Base-by-base conservation (phyloP, 2,888 invertebrate genomes). In the Trachelus troglodyta region DNA sequence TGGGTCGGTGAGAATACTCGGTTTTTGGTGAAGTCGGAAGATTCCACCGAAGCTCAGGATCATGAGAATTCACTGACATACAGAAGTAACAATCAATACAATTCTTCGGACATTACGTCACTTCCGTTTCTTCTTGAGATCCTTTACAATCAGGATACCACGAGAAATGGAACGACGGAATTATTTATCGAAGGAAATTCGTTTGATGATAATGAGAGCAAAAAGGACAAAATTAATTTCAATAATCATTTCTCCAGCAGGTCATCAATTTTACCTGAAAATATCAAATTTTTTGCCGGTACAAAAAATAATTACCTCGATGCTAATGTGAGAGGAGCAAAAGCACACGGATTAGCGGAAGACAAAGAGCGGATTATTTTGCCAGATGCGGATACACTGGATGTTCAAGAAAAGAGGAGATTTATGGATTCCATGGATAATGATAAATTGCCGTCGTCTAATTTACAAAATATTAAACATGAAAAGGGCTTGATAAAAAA, bases 141-240 rank as follows among this genome's bases (percentile, higher is more conserved):
- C 56, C 56, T 56, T 56, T 56, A 56, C 23, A 56, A 6, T 56
- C 56, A 74, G 37, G 79, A 79, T n/a, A 81, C 81, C 12, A 79
- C 78, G 33, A 79, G 33, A 40, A 81, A 79, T 34, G 74, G 78
- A 35, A 34, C 77, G 74, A 73, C 76, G 11, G 73, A 69, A 74
- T 69, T 69, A n/a, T n/a, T 15, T 23, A 34, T 37, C 9, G 74
- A 76, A 40, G 68, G 33, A 69, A 75, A 23, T 4, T 69, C 23
- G 2, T 9, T 56, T 6, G 15, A 9, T 6, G 56, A 23, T 9
- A 23, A 23, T 23, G 56, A 56, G 23, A 9, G 23, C 2, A 56
- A 23, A 56, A 23, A 1, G 23, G 23, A 9, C 2, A 56, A 56
- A 56, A 23, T 9, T 56, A 56, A 56, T 56, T 6, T 23, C 1